Conservation (phyloP, 2,113 vertebrate species). For the Ctenodactylus gundi region DNA sequence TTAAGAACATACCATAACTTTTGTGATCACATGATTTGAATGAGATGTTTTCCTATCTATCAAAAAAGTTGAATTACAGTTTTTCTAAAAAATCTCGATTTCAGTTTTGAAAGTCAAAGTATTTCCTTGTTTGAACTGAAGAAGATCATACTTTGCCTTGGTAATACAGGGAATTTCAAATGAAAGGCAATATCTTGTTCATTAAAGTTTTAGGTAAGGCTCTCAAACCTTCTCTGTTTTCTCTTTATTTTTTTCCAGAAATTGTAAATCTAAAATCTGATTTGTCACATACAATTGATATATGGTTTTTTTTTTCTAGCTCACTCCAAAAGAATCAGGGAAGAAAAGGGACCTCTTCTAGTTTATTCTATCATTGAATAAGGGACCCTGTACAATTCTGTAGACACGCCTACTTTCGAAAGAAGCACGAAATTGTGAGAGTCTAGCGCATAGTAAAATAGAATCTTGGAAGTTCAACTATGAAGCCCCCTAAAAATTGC, state of each 20-base stretch:
- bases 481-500: neutral
- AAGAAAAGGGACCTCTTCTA: neutral
- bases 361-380: slow-evolving; percentile 34
- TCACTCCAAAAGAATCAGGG: neutral
- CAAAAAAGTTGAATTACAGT: slow-evolving; percentile 39
- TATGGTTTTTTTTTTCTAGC: neutral
- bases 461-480: neutral
- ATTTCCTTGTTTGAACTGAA: neutral
- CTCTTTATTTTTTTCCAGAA: neutral
- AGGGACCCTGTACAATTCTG: neutral
- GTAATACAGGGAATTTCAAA: neutral
- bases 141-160: neutral
- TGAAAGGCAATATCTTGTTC: neutral
- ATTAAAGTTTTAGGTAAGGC: neutral
- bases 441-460: neutral
- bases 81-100: slow-evolving; percentile 21
- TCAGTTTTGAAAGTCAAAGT: slow-evolving; percentile 39
- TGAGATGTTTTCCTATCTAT: slow-evolving; percentile 58
- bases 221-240: neutral
- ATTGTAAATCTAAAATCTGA: neutral
- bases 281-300: neutral
- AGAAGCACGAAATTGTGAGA: neutral
- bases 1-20: neutral
- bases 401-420: neutral
- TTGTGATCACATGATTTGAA: neutral